These are phyloP conservation scores for Lacerta bilineata DNA, from an alignment of 2,797 vertebrate genomes.

Conservation along the genomic window DNA sequence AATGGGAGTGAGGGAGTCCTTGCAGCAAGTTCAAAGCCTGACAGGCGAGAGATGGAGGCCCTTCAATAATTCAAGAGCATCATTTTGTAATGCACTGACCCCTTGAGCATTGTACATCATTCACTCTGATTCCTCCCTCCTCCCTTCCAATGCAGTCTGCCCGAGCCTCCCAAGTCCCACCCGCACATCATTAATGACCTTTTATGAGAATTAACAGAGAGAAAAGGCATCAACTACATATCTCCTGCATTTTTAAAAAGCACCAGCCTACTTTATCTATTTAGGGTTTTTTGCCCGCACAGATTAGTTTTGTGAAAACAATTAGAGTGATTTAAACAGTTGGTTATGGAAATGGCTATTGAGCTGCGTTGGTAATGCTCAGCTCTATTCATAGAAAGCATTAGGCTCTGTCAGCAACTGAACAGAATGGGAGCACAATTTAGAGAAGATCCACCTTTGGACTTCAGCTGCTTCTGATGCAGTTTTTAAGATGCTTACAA, in stretches of 20 bases:
- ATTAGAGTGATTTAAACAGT: constrained; percentile 35
- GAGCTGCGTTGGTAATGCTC: fast-evolving
- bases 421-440: neutral
- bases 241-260: constrained; percentile 53
- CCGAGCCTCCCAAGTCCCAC: constrained; percentile 7
- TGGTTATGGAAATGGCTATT: constrained; percentile 9
- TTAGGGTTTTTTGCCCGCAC: constrained; percentile 15
- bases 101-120: constrained; percentile 68
- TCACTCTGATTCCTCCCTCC: constrained; percentile 56
- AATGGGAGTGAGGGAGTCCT: constrained; percentile 49
- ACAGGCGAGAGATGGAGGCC: constrained; percentile 46
- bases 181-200: constrained; percentile 49
- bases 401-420: constrained; percentile 11
- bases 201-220: constrained; percentile 72
- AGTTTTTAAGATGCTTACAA: neutral
- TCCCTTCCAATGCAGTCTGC: constrained; percentile 8
- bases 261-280: neutral
- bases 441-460: neutral
- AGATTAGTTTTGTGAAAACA: constrained; percentile 49
- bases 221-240: neutral
- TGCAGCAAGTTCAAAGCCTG: constrained; percentile 49
- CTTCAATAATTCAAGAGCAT: constrained; percentile 82
- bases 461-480: neutral
- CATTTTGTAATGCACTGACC: constrained; percentile 77
- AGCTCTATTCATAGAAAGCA: fast-evolving